These are phyloP conservation scores for Crotalus horridus DNA, from an alignment of 2,113 vertebrate species.

Conservation along the genomic window DNA sequence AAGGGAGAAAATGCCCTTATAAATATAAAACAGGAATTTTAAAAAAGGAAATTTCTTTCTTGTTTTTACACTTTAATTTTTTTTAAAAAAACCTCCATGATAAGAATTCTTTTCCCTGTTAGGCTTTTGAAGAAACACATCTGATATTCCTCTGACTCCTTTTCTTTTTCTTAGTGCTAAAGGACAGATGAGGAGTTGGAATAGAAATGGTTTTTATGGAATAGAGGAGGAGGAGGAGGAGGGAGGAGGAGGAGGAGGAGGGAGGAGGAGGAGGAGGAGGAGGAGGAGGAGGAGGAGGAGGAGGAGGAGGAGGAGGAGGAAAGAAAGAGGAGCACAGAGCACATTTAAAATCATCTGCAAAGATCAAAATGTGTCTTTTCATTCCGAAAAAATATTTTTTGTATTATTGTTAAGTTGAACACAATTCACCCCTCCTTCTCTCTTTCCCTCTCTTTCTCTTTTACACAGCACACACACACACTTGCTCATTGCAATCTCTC, in stretches of 20 bases:
- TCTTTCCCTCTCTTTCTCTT: background rate
- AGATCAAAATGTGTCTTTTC: conserved; percentile 54
- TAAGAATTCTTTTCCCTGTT: background rate
- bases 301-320: background rate
- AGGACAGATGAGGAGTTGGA: background rate
- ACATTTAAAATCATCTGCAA: background rate
- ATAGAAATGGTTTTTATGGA: background rate
- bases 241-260: background rate
- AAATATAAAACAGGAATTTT: background rate
- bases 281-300: background rate
- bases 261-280: background rate
- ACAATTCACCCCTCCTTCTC: background rate
- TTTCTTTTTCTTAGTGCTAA: background rate
- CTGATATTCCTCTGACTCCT: background rate
- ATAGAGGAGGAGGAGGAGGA: background rate
- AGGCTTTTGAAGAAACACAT: background rate
- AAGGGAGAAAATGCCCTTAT: background rate
- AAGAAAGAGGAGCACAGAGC: background rate
- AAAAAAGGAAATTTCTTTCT: no score
- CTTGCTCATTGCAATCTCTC: background rate
- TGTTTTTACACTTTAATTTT: background rate
- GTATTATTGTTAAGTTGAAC: background rate
- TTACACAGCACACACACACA: background rate
- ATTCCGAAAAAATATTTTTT: background rate
- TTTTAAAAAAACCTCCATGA: background rate